A percentile compares a stretch with the other conserved stretches of the same genome.
These are phyloP conservation scores for Manduca sexta DNA, from an alignment of 1,140 invertebrate species.

Conservation along the genomic window DNA sequence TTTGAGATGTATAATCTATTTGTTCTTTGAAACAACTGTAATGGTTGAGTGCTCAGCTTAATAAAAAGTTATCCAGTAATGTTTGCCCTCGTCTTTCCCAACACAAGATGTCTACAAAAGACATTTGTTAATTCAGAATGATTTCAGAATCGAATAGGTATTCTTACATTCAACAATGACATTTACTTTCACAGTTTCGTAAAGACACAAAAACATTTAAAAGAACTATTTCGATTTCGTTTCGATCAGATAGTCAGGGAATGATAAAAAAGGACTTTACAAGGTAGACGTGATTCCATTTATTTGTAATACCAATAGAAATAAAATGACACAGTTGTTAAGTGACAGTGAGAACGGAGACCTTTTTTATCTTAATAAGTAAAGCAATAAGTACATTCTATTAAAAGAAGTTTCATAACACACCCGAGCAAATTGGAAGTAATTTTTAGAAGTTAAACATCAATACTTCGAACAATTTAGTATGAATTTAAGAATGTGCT, in stretches of 20 bases:
- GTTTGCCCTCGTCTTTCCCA: slow-evolving; percentile 22
- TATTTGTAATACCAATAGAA: slow-evolving; percentile 25
- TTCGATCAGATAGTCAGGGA: slow-evolving; percentile 28
- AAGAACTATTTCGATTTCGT: slow-evolving; percentile 29
- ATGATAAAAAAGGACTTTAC: slow-evolving; percentile 29
- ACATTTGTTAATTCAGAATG: too few relatives aligned
- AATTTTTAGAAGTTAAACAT: too few relatives aligned
- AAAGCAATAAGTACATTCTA: slow-evolving; percentile 13
- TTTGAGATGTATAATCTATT: slow-evolving; percentile 72
- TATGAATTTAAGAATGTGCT: too few relatives aligned
- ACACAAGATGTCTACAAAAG: too few relatives aligned
- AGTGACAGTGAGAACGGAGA: slow-evolving; percentile 15
- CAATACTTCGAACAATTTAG: too few relatives aligned
- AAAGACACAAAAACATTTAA: slow-evolving; percentile 25
- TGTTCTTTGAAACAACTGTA: slow-evolving; percentile 69
- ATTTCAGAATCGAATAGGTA: slow-evolving; percentile 1
- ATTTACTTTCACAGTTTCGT: slow-evolving; percentile 27
- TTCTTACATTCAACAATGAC: slow-evolving; percentile 16
- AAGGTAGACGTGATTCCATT: slow-evolving; percentile 28
- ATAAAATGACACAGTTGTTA: slow-evolving; percentile 15
- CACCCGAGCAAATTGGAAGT: too few relatives aligned
- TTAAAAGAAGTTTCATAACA: slow-evolving; percentile 9
- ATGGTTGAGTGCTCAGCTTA: slow-evolving; percentile 59
- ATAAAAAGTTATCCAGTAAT: slow-evolving; percentile 54
- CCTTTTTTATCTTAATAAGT: slow-evolving; percentile 18